These are phyloP conservation scores for Morone chrysops DNA, from an alignment of 2,113 vertebrate genomes.

Conservation along the genomic window DNA sequence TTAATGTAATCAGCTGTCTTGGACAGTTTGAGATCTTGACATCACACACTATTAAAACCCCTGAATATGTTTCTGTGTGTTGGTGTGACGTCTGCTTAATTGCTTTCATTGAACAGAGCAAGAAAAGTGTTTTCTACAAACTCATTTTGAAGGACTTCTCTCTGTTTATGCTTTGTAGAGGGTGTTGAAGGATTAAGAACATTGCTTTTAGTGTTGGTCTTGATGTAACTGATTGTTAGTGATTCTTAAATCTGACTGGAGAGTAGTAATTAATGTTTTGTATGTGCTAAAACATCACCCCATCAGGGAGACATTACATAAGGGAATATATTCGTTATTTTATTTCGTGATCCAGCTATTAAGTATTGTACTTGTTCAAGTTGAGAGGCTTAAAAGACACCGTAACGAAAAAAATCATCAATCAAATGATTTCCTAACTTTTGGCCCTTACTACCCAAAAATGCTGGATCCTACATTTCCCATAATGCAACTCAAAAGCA, in stretches of 20 bases:
- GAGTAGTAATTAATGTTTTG: conserved; percentile 38
- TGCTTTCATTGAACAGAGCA: conserved; percentile 59
- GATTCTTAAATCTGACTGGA: conserved; percentile 59
- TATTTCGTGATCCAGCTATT: not conserved
- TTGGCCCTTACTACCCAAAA: not conserved
- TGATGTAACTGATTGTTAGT: conserved; percentile 66
- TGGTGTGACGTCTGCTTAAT: conserved; percentile 71
- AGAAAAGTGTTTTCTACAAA: conserved; percentile 66
- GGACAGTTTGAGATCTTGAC: conserved; percentile 62
- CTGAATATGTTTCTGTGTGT: conserved; percentile 54
- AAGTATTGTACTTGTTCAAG: not conserved
- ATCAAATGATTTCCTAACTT: not conserved
- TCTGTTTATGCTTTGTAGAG: conserved; percentile 53
- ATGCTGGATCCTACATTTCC: not conserved
- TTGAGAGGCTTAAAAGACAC: not conserved
- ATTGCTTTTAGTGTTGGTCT: conserved; percentile 68
- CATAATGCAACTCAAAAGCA: not conserved
- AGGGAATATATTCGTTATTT: not conserved
- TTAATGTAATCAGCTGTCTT: conserved; percentile 76
- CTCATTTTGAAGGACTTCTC: conserved; percentile 55
- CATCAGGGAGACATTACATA: not conserved
- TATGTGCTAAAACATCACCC: conserved; percentile 37
- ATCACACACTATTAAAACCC: conserved; percentile 64
- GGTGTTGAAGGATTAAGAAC: conserved; percentile 46
- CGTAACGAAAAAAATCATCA: not conserved